Evolutionary conservation across 2,888 invertebrate genomes (phyloP).

Genomic region (Salticus scenicus): DNA sequence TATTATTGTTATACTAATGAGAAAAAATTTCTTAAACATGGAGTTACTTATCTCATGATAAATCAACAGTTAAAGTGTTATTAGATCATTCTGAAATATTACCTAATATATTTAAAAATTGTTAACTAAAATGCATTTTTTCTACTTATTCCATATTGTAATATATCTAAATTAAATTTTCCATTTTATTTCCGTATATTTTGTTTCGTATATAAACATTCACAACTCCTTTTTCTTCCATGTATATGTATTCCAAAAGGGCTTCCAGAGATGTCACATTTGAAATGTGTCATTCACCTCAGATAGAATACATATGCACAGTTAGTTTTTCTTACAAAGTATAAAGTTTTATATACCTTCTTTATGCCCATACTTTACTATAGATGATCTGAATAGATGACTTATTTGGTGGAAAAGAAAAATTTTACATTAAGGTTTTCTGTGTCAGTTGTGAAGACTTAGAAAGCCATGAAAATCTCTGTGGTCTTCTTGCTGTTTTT

Average conservation of each 20-base stretch:
- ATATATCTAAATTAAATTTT: no score
- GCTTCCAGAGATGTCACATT: conserved; percentile 67
- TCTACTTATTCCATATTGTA: no score
- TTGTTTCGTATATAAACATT: conserved; percentile 20
- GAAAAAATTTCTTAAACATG: no score
- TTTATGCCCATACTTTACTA: conserved; percentile 35
- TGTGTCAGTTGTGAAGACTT: conserved; percentile 17
- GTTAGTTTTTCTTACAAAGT: conserved; percentile 67
- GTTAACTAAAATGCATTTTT: no score
- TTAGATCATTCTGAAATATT: no score
- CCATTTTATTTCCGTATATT: no score
- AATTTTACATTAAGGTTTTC: conserved; percentile 24
- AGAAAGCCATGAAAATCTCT: no score
- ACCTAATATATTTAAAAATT: no score
- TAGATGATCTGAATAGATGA: conserved; percentile 30
- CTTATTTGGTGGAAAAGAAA: conserved; percentile 14
- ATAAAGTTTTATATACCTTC: conserved; percentile 67
- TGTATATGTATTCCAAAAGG: conserved; percentile 68
- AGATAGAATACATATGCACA: conserved; percentile 69
- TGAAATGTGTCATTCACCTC: conserved; percentile 62
- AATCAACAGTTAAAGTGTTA: no score
- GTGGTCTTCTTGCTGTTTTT: no score
- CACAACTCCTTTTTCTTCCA: conserved; percentile 33
- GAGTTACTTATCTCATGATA: no score
- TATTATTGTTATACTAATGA: no score